Percentiles rank a stretch among this genome's conserved stretches.
Conservation (phyloP, 2,888 invertebrate species). For the Argyresthia goedartella region DNA sequence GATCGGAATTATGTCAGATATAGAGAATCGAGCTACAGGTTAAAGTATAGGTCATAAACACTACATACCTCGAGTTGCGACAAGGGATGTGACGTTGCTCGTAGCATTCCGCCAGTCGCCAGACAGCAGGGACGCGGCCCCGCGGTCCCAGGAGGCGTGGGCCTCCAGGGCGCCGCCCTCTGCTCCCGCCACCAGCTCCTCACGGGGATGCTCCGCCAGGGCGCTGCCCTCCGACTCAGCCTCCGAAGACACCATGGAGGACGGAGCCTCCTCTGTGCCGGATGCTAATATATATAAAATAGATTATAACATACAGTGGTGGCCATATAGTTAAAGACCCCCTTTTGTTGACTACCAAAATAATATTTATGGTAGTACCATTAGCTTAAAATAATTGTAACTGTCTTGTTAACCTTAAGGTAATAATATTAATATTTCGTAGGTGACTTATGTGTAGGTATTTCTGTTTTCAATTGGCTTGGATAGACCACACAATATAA, state of each 20-base stretch:
- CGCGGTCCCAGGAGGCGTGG: slow-evolving; percentile 21
- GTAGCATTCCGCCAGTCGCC: slow-evolving; percentile 37
- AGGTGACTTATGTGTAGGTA: no score
- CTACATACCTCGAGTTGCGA: slow-evolving; percentile 38
- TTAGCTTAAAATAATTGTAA: not conserved
- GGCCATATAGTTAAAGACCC: no score
- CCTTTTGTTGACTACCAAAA: no score
- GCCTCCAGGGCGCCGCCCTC: slow-evolving; percentile 23
- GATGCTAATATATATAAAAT: slow-evolving; percentile 6
- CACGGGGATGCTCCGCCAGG: slow-evolving; percentile 36
- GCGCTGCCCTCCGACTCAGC: slow-evolving; percentile 57
- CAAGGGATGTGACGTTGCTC: slow-evolving; percentile 31
- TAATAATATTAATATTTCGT: no score
- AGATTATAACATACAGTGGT: no score
- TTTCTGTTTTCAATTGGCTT: no score
- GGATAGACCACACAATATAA: no score
- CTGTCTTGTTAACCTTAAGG: no score
- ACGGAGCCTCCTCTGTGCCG: slow-evolving; percentile 56
- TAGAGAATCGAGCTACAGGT: not conserved
- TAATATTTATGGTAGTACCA: no score
- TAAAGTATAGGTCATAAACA: not conserved
- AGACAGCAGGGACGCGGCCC: slow-evolving; percentile 19
- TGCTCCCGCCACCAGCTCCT: slow-evolving; percentile 25
- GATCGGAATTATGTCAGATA: no score
- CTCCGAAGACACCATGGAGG: slow-evolving; percentile 61